Percentiles rank a stretch among this genome's conserved stretches.
These are phyloP conservation scores for Drosophila nasuta DNA, from an alignment of 1,140 invertebrate genomes.

Conservation along the genomic window DNA sequence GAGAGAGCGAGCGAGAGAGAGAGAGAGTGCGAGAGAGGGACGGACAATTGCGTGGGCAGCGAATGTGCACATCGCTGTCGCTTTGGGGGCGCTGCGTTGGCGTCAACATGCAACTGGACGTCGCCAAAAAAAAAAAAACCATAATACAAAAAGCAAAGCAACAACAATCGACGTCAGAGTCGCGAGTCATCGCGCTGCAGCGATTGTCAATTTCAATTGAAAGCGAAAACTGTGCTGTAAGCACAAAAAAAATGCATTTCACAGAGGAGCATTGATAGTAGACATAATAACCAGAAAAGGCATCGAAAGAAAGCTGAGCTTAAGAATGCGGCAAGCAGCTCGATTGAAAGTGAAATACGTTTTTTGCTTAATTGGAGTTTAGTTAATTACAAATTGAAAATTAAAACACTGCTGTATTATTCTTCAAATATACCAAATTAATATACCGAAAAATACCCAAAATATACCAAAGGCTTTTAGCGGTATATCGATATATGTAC, in stretches of 20 bases:
- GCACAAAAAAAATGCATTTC: neutral
- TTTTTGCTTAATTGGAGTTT: too few species aligned
- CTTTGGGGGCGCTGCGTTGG: slow-evolving; percentile 23
- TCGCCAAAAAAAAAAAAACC: slow-evolving; percentile 20
- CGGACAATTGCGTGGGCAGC: slow-evolving; percentile 14
- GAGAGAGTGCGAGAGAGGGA: too few species aligned
- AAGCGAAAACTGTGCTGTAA: slow-evolving; percentile 33
- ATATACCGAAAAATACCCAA: too few species aligned
- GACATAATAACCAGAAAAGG: too few species aligned
- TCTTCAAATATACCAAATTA: too few species aligned
- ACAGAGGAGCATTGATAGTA: too few species aligned
- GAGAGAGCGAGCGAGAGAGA: neutral
- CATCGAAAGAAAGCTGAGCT: neutral
- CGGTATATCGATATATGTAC: too few species aligned
- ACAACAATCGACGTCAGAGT: neutral
- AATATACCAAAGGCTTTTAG: too few species aligned
- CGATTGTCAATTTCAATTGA: slow-evolving; percentile 30
- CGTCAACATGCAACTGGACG: slow-evolving; percentile 27
- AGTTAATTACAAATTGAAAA: too few species aligned
- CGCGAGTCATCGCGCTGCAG: neutral
- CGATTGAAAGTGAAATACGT: neutral
- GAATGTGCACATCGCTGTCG: slow-evolving; percentile 27
- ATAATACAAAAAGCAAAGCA: neutral
- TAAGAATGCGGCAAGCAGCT: neutral
- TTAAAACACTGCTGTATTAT: too few species aligned